phyloP scores from a whole-genome alignment of 2,888 invertebrate species.

The Xylota sylvarum region DNA sequence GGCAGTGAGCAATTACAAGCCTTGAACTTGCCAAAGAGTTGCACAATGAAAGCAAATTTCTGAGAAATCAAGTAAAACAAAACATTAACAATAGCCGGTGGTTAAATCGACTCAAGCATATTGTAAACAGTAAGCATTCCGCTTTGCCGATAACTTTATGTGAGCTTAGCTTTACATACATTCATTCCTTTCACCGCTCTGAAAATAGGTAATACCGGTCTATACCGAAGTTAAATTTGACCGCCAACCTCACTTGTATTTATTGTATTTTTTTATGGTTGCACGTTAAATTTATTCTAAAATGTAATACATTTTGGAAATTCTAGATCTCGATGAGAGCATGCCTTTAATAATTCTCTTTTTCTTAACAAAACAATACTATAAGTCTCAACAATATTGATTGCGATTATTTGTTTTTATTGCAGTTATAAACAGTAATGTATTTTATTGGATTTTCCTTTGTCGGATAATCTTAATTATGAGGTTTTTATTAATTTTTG shows the following conservation, averaged over 20 bases:
- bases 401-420: background rate
- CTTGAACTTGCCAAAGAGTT: background rate
- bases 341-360: background rate
- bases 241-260: background rate
- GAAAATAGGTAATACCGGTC: conserved; percentile 19
- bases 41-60: too few relatives aligned
- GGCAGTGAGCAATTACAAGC: background rate
- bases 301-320: background rate
- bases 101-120: conserved; percentile 34
- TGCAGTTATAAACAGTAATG: background rate
- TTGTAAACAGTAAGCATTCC: conserved; percentile 19
- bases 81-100: conserved; percentile 38
- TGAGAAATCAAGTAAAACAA: too few relatives aligned
- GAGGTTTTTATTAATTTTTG: background rate
- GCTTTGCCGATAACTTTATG: background rate
- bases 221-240: conserved; percentile 27
- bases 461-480: background rate
- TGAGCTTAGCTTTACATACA: conserved; percentile 29
- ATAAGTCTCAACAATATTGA: too few relatives aligned
- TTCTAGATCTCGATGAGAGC: background rate
- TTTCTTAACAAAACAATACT: background rate
- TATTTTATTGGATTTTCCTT: conserved; percentile 3
- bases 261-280: conserved; percentile 1
- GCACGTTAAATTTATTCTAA: conserved; percentile 1
- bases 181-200: conserved; percentile 33